A percentile compares a stretch with the other conserved stretches of the same genome.
Evolutionary conservation across 2,797 vertebrate species (phyloP).

Genomic region (Anguilla megastoma): DNA sequence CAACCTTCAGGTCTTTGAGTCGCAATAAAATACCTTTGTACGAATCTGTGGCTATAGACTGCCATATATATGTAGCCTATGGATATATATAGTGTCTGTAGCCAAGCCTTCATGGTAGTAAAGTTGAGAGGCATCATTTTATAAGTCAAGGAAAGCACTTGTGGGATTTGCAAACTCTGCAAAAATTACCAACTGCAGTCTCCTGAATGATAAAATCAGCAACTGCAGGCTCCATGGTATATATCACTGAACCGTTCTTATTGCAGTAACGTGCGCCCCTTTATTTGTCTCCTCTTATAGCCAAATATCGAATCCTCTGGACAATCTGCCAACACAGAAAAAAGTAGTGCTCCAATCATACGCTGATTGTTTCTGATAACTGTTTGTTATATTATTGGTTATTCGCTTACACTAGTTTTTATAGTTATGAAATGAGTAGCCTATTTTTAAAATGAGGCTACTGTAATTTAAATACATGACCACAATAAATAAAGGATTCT

Average conservation of each 20-base stretch:
- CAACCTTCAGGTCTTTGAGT: slow-evolving; percentile 38
- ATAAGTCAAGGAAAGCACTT: not conserved
- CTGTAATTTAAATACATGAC: not conserved
- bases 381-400: too few relatives aligned
- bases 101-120: not conserved
- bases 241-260: not conserved
- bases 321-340: too few relatives aligned
- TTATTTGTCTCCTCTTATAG: too few relatives aligned
- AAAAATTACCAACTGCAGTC: not conserved
- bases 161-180: not conserved
- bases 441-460: too few relatives aligned
- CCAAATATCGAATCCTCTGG: too few relatives aligned
- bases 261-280: slow-evolving; percentile 19
- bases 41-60: slow-evolving; percentile 27
- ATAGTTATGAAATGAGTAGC: too few relatives aligned
- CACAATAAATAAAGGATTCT: not conserved
- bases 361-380: too few relatives aligned
- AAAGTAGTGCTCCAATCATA: too few relatives aligned
- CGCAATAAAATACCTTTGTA: slow-evolving; percentile 40
- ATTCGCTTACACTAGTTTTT: too few relatives aligned
- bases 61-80: not conserved
- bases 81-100: not conserved
- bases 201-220: not conserved
- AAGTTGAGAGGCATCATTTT: not conserved
- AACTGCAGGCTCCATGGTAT: not conserved